phyloP scores from a whole-genome alignment of 2,113 vertebrate species.

The Archocentrus centrarchus region DNA sequence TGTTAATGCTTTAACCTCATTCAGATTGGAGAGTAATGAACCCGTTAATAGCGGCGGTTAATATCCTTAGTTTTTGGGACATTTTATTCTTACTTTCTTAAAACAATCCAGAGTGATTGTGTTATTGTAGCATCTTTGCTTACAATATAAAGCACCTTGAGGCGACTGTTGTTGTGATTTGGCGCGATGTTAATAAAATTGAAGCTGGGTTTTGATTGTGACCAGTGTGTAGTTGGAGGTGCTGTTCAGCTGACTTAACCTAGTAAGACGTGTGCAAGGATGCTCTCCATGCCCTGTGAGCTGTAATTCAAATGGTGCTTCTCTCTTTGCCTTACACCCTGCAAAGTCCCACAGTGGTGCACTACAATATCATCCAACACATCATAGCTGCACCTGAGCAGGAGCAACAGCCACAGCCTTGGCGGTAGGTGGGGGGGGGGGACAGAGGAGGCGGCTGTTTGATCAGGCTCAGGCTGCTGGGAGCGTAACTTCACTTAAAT shows the following conservation, averaged over 20 bases:
- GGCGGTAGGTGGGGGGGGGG: not conserved
- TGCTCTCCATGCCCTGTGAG: constrained; percentile 1
- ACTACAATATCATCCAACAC: not conserved
- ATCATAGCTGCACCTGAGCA: not conserved
- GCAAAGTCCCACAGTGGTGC: constrained; percentile 8
- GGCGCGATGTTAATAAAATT: too few relatives aligned
- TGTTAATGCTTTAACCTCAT: not conserved
- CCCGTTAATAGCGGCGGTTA: not conserved
- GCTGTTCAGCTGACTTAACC: not conserved
- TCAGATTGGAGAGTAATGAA: not conserved
- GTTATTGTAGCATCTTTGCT: too few relatives aligned
- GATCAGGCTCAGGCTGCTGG: not conserved
- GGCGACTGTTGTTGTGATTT: too few relatives aligned
- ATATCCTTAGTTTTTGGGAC: not conserved
- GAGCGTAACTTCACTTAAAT: not conserved
- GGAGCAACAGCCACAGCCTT: not conserved
- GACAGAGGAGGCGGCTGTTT: not conserved
- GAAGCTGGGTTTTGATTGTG: not conserved
- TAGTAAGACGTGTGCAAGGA: not conserved
- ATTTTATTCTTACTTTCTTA: not conserved
- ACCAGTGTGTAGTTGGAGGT: not conserved
- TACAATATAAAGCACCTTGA: too few relatives aligned
- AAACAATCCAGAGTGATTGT: not conserved
- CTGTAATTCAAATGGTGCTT: constrained; percentile 43
- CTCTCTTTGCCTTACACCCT: constrained; percentile 48